These are phyloP conservation scores for Hippopotamyrus pictus DNA, from an alignment of 2,797 vertebrate genomes.

Conservation along the genomic window DNA sequence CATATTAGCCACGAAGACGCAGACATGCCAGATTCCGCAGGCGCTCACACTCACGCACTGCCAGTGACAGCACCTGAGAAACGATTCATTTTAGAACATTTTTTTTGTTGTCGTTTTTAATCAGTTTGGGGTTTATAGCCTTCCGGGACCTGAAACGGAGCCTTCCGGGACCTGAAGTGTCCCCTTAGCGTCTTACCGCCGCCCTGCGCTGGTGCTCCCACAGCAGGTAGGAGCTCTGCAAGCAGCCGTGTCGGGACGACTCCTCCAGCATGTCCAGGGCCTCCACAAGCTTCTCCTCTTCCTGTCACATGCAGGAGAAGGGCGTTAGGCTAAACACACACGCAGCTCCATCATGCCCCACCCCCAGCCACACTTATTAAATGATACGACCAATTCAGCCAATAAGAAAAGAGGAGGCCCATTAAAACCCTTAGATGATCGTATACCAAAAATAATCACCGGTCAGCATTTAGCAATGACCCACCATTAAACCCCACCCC, in stretches of 20 bases:
- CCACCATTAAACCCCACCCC: background rate
- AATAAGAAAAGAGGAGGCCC: background rate
- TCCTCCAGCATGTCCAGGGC: constrained; percentile 76
- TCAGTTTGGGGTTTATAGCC: background rate
- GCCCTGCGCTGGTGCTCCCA: constrained; percentile 78
- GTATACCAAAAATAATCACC: background rate
- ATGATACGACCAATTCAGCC: background rate
- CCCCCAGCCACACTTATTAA: background rate
- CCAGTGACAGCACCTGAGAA: background rate
- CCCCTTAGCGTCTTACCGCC: constrained; percentile 66
- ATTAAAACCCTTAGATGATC: background rate
- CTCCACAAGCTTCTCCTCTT: constrained; percentile 68
- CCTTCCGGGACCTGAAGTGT: background rate
- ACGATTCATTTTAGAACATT: background rate
- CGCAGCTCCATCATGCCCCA: background rate
- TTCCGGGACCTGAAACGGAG: background rate
- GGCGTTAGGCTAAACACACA: constrained; percentile 5
- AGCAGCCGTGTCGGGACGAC: constrained; percentile 77
- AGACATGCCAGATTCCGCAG: background rate
- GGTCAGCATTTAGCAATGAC: background rate
- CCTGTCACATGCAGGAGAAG: constrained; percentile 52
- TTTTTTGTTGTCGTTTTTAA: background rate
- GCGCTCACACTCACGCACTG: background rate
- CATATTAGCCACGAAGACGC: background rate
- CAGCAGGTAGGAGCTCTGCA: constrained; percentile 85